Evolutionary conservation across 2,113 vertebrate genomes (phyloP), one percentile per base, ranked within the genome.

Genomic region (Guaruba guarouba): DNA sequence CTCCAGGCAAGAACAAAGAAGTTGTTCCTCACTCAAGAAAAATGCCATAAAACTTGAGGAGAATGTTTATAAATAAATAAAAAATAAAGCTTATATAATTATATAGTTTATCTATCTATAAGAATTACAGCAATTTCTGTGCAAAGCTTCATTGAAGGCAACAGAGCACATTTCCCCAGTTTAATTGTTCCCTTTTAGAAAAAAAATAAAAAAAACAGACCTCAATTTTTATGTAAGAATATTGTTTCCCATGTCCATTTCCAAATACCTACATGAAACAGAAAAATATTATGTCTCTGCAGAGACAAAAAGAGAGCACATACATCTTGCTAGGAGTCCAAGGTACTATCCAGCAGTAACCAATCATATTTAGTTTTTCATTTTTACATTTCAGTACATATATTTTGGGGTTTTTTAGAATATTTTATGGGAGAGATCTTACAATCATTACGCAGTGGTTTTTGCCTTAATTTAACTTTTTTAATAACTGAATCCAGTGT

Each of bases 251-350:
- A 14, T 13, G 44, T 66, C 20, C 24, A 33, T 11, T 79, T 73
- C 24, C 17, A 59, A 73, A 37, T 19, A 33, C 27, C 28, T 37
- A 17, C 81, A 8, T 17, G 10, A 18, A 54, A 48, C 18, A 55
- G 15, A 16, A 63, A n/a, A 7, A 6, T 11, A 8, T 63, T 48
- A 2, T 2, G 8, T 49, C 17, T 33, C 31, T 35, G 19, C 0
- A 1, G 33, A 49, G 29, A 13, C 71, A 61, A 35, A 62, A 46
- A 69, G 35, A 55, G 18, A 16, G 11, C 15, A 15, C 17, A 20
- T 33, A 3, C 18, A 35, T 25, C 31, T 48, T 25, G 9, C 17
- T 6, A 13, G 9, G 52, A 46, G n/a, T 52, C 35, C 29, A 19
- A 54, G n/a, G 22, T 27, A 10, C 17, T 13, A 35, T 15, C 54